Conservation (phyloP, 2,797 vertebrate genomes). For the Sphenopsis melanotis region DNA sequence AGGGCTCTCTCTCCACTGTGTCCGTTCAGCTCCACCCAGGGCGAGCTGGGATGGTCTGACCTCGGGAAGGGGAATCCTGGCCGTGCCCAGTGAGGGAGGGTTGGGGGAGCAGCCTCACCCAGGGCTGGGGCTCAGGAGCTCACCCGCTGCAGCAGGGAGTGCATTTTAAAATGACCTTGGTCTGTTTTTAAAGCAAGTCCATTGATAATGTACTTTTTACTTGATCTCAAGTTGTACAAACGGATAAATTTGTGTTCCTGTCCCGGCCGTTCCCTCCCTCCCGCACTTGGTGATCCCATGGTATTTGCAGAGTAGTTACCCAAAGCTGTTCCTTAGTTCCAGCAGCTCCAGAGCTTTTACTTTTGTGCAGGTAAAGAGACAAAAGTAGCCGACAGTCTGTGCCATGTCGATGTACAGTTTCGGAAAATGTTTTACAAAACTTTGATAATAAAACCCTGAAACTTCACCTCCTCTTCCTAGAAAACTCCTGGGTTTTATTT, state of each 20-base stretch:
- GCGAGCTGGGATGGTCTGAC: neutral
- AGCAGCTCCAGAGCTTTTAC: conserved; percentile 69
- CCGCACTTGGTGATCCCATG: conserved; percentile 72
- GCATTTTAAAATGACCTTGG: conserved; percentile 75
- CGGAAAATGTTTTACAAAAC: conserved; percentile 88
- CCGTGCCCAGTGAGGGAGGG: neutral
- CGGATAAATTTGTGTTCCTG: conserved; percentile 71
- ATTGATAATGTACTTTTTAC: conserved; percentile 76
- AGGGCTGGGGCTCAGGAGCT: neutral
- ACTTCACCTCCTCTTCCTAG: conserved; percentile 61
- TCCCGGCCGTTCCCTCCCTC: conserved; percentile 67
- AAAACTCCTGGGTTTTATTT: conserved; percentile 61
- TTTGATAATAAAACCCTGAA: conserved; percentile 93
- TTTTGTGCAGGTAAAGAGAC: conserved; percentile 74
- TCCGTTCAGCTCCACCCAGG: neutral
- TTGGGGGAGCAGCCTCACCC: neutral
- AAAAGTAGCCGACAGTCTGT: conserved; percentile 80
- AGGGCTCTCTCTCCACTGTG: neutral
- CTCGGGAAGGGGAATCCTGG: neutral
- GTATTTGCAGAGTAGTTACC: conserved; percentile 73
- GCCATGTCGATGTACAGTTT: conserved; percentile 88
- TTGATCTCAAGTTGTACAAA: conserved; percentile 77
- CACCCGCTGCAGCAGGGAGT: conserved; percentile 2
- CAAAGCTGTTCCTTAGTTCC: conserved; percentile 70
- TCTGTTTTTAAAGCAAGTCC: conserved; percentile 74